phyloP scores from a whole-genome alignment of 2,888 invertebrate species.

The Hedychridium roseum region DNA sequence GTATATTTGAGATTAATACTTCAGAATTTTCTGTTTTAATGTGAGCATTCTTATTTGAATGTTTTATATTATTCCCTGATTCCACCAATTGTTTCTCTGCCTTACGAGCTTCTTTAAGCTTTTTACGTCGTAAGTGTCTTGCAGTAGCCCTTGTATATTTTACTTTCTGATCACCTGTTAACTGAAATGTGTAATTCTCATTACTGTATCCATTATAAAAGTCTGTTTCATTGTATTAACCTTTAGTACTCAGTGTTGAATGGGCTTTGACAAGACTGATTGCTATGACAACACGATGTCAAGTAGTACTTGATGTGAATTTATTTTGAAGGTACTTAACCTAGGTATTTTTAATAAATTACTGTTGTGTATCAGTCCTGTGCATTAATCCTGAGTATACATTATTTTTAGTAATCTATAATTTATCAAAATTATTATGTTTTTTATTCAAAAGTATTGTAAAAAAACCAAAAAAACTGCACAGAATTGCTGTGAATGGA shows the following conservation, averaged over 20 bases:
- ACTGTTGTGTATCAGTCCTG: too few species aligned
- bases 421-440: too few species aligned
- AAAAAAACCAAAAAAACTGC: too few species aligned
- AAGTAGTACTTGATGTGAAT: neutral
- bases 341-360: too few species aligned
- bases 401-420: too few species aligned
- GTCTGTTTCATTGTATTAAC: neutral
- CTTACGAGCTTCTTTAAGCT: conserved; percentile 46
- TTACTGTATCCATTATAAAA: neutral
- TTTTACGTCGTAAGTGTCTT: conserved; percentile 53
- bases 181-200: conserved; percentile 26
- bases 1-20: neutral
- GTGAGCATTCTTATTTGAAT: neutral
- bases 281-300: neutral
- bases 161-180: conserved; percentile 16
- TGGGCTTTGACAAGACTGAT: neutral
- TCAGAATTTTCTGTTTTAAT: neutral
- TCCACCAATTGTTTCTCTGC: conserved; percentile 19
- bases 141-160: conserved; percentile 42
- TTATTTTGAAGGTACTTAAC: too few species aligned
- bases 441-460: too few species aligned
- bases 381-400: too few species aligned
- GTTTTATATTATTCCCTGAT: neutral
- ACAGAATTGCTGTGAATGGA: too few species aligned
- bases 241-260: neutral